Base-by-base conservation (phyloP, 2,888 invertebrate genomes). In the Lutraria lutraria region DNA sequence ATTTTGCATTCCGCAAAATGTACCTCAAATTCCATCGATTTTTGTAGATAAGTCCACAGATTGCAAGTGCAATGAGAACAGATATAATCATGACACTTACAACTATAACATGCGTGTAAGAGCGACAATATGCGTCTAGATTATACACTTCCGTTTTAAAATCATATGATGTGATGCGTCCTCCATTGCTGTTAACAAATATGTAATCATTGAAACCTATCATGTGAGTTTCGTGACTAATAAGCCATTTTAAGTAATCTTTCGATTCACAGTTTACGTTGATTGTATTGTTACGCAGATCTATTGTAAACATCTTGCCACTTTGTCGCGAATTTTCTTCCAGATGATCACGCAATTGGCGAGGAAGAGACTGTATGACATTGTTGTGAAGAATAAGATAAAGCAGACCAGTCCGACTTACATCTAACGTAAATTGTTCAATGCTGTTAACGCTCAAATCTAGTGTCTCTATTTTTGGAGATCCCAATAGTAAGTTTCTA, bases 21-120 rank as follows among this genome's bases (percentile, higher is more conserved):
- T 91, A 93, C 15, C 93, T 63, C 2, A 93, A 54, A 63, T 91
- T 89, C 92, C 92, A 92, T 2, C 90, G 86, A 68, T 90, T 88
- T n/a, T 86, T 90, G 72, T 92, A 88, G 6, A 91, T 29, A 0
- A 93, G 12, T n/a, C 82, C 90, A 21, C 63, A 76, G 12, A 90
- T 31, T n/a, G 90, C 56, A 12, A 90, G n/a, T 16, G 72, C 21
- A 15, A 90, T 10, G 13, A 88, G 86, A 34, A 76, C 34, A 21
- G 72, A 54, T 25, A 89, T 29, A 16, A 21, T 72, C 31, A 83
- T 16, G 25, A 63, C 4, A 21, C 81, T 29, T 16, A 82, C 4
- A 16, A 79, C 43, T 53, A 85, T 79, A 15, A 86, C 34, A 0
- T 56, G 0, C 19, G 83, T 82, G 60, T 88, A 88, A 0, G 68